Evolutionary conservation across 2,113 vertebrate species (phyloP), one percentile per base, ranked within the genome.

Genomic region (Pluvialis apricaria): DNA sequence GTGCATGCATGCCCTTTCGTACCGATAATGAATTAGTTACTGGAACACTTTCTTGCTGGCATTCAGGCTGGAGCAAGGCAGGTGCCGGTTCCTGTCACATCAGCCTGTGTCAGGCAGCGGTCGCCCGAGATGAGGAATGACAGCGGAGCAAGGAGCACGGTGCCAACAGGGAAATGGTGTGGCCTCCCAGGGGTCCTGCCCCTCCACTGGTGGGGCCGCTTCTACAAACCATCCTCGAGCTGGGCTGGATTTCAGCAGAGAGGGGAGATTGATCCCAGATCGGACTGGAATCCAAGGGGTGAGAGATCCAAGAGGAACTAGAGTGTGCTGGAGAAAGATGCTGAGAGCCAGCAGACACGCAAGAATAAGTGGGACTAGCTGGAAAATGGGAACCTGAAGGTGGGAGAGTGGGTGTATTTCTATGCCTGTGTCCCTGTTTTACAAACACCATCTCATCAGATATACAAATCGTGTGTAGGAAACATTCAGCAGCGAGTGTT

Each of bases 201-300:
- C 38, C 34, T 72, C 19, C 1, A 0, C 38, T 31, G 24, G 5
- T 24, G 34, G 20, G 36, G 18, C 12, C 13, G 2, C 11, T 28
- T 51, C 5, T 60, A 4, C 38, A 89, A 40, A 71, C 29, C 3
- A 1, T 32, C 34, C 42, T 45, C 0, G 0, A 40, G 19, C 1
- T 3, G 44, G 36, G 54, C 90, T 36, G 36, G 40, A 49, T 54
- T 78, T 54, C 55, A 66, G 36, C 10, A 25, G 36, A 55, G 64
- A 44, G 12, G 36, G 26, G 26, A 60, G 71, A 20, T 25, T 4
- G n/a, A n/a, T n/a, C n/a, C n/a, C n/a, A 65, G 70, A 44, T 80
- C 28, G 40, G 5, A 5, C 36, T 69, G 45, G 32, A 88, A 62
- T 91, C 61, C 44, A 36, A 58, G 32, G 15, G 58, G 5, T 25